Evolutionary conservation across 2,113 vertebrate species (phyloP), one percentile per base, ranked within the genome.

Genomic region (Aviceda subcristata): DNA sequence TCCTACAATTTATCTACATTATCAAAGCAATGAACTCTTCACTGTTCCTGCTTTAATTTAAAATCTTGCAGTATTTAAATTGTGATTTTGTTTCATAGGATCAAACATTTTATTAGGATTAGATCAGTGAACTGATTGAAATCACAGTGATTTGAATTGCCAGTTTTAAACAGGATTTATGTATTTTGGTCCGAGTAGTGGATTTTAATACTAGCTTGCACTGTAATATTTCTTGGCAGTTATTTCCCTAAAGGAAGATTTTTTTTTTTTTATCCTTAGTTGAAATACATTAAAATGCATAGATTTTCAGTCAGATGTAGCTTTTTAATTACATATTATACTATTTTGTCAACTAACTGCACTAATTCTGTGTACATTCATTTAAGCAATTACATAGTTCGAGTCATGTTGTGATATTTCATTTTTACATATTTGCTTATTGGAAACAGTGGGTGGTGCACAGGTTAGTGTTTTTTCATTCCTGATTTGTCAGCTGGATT

Each of bases 151-250:
- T 90, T 64, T 66, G n/a, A 80, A 77, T 94, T 1, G 1, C 68
- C 55, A n/a, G 22, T 77, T 91, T 78, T 73, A 50, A 91, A 68
- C 67, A 64, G 48, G 43, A 56, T 86, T 89, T 94, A 6, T 59
- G 48, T 48, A 36, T 83, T 67, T 93, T 76, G 80, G 24, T 82
- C 57, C 53, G 46, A 72, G 38, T 76, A 68, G 67, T 59, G 84
- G n/a, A 86, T 93, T 89, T 89, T 91, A 91, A 83, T 95, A 53
- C 63, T 50, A 59, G 57, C 43, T 89, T 91, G 57, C n/a, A 80
- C 43, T 38, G 74, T 56, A 74, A 7, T 85, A 36, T 74, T 90
- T 85, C 38, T 89, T 79, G 51, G n/a, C 55, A 74, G 24, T 69
- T 88, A 67, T 63, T 90, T 69, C 43, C 51, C 38, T 83, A 79